Conservation (phyloP, 2,113 vertebrate genomes). For the Amphiprion percula region DNA sequence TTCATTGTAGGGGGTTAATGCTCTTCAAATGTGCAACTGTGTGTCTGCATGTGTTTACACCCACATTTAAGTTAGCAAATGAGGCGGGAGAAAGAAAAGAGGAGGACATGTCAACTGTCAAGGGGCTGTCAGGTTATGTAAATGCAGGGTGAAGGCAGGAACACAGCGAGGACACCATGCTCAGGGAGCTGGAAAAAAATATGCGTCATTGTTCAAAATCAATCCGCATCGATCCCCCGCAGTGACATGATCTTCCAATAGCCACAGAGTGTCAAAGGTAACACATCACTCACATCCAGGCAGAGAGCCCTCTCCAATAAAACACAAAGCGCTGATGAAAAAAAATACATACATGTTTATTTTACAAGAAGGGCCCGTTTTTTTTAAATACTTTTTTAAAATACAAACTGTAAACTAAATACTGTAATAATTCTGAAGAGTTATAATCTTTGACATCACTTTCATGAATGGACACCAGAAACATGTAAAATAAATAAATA, state of each 20-base stretch:
- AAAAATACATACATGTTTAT: slow-evolving; percentile 82
- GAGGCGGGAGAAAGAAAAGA: slow-evolving; percentile 14
- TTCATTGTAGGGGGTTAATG: neutral
- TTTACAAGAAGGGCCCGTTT: slow-evolving; percentile 82
- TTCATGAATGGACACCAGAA: slow-evolving; percentile 77
- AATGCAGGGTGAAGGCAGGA: slow-evolving; percentile 63
- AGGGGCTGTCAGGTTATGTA: slow-evolving; percentile 76
- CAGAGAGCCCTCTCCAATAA: slow-evolving; percentile 8
- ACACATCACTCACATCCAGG: neutral
- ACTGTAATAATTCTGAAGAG: slow-evolving; percentile 69
- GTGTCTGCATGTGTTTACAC: neutral
- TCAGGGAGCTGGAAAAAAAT: slow-evolving; percentile 69
- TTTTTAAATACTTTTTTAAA: slow-evolving; percentile 42
- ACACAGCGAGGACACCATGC: slow-evolving; percentile 59
- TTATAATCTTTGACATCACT: slow-evolving; percentile 78
- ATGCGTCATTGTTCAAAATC: slow-evolving; percentile 73
- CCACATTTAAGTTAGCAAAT: slow-evolving; percentile 50
- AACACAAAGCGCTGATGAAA: slow-evolving; percentile 45
- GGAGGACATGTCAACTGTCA: slow-evolving; percentile 67
- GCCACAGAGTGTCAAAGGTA: slow-evolving; percentile 50
- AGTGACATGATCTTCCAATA: slow-evolving; percentile 68
- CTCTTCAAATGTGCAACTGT: neutral
- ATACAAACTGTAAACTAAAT: slow-evolving; percentile 84
- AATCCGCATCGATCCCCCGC: slow-evolving; percentile 70
- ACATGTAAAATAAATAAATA: slow-evolving; percentile 72